Evolutionary conservation across 23 tunicate genomes (phyloP).

Genomic region (Trididemnum nubilum): DNA sequence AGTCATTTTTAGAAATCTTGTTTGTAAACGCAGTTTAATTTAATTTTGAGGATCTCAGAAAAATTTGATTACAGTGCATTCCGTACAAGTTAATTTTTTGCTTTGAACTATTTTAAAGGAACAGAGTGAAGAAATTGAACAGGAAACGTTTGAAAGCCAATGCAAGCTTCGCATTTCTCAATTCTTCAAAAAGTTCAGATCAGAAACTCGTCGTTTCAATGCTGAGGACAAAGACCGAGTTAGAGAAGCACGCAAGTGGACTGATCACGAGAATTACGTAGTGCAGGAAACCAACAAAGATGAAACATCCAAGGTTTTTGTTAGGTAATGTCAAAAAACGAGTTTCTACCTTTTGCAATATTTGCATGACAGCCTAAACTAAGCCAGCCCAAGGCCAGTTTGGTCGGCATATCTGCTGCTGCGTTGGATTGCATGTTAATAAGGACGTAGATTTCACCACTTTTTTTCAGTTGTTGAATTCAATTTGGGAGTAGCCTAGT

Average conservation of each 20-base stretch:
- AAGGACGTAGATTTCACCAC: too few relatives aligned
- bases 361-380: too few relatives aligned
- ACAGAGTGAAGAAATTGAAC: background rate
- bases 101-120: background rate
- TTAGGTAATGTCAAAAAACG: background rate
- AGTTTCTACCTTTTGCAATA: background rate
- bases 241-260: constrained; percentile 1
- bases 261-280: background rate
- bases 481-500: too few relatives aligned
- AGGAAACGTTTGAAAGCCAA: background rate
- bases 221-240: constrained; percentile 1
- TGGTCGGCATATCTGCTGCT: too few relatives aligned
- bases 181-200: background rate
- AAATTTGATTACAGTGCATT: too few relatives aligned
- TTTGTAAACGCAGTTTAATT: too few relatives aligned
- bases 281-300: background rate
- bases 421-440: too few relatives aligned
- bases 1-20: too few relatives aligned
- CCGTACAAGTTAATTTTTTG: too few relatives aligned
- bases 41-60: too few relatives aligned
- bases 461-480: too few relatives aligned
- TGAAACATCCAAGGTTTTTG: background rate
- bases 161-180: background rate
- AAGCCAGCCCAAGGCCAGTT: too few relatives aligned
- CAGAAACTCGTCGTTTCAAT: background rate